Percentiles rank a stretch among this genome's conserved stretches.
Conservation (phyloP, 2,888 invertebrate genomes). For the Coleophora flavipennella region DNA sequence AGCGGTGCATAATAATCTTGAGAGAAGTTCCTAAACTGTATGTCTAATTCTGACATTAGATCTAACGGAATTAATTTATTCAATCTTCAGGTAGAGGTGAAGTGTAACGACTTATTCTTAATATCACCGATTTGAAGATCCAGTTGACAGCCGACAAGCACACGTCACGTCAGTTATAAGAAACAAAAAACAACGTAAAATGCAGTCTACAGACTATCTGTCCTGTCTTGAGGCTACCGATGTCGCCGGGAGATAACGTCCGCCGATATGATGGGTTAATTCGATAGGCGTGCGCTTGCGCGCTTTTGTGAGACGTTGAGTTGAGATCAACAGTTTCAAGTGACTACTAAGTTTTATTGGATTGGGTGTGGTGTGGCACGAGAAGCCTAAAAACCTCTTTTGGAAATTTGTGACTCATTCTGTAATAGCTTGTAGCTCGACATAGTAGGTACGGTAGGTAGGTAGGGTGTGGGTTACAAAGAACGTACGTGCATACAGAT, state of each 20-base stretch:
- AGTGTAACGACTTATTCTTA: not conserved
- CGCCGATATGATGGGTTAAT: conserved; percentile 53
- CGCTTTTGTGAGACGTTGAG: not conserved
- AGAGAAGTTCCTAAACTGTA: no score
- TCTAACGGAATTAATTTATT: no score
- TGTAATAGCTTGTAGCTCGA: no score
- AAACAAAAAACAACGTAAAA: not conserved
- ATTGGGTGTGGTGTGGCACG: no score
- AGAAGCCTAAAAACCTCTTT: no score
- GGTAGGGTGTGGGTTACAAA: no score
- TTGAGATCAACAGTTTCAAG: not conserved
- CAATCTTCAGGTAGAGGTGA: not conserved
- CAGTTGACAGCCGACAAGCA: conserved; percentile 5
- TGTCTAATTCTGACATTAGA: no score
- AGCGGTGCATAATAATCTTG: no score
- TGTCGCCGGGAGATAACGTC: conserved; percentile 50
- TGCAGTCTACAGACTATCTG: conserved; percentile 34
- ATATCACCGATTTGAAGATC: not conserved
- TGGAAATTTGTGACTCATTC: no score
- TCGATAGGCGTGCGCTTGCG: conserved; percentile 44
- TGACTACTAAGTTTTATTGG: no score
- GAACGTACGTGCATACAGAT: no score
- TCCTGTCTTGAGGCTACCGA: conserved; percentile 38
- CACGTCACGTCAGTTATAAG: conserved; percentile 13
- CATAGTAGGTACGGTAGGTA: no score